Evolutionary conservation across 1,140 invertebrate species (phyloP), one percentile per base, ranked within the genome.

Genomic region (Wasmannia auropunctata): DNA sequence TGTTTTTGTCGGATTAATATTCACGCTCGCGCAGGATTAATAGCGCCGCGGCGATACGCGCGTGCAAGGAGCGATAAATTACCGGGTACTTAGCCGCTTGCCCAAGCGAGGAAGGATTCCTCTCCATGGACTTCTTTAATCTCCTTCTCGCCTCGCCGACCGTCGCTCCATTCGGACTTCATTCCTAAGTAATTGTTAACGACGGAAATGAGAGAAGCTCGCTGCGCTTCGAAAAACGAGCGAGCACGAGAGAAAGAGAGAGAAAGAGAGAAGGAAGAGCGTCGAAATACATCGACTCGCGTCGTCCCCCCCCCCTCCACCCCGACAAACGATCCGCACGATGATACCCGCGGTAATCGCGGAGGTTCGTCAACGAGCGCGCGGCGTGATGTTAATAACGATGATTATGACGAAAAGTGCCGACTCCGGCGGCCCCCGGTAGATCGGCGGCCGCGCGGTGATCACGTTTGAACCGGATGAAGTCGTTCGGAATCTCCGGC

Each of bases 391-490:
- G 62, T 79, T 74, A 87, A 85, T 49, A 87, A 74, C 69, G 22
- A 75, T 67, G n/a, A 56, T 56, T 46, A 37, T 56, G 70, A 58
- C n/a, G 67, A 87, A 49, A n/a, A 80, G 65, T 19, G n/a, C 14
- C 25, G 37, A 22, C 7, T 67, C n/a, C 31, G 34, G 76, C 31
- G 37, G 79, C 46, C 74, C n/a, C n/a, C n/a, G n/a, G 79, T 62
- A 75, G 86, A 84, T 76, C 46, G 85, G n/a, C n/a, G 83, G 43
- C 54, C 14, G 16, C 40, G 31, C 19, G 56, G 70, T 14, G 46
- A 88, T 88, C 69, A 22, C 58, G 65, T 72, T 87, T 34, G 79
- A 90, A 86, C 75, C 89, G 88, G 81, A 90, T 90, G 81, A 90
- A 90, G 88, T 85, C 70, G 86, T 90, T 76, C 60, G 49, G 69